Evolutionary conservation across 2,113 vertebrate species (phyloP), one percentile per base, ranked within the genome.

Genomic region (Clinocottus analis): DNA sequence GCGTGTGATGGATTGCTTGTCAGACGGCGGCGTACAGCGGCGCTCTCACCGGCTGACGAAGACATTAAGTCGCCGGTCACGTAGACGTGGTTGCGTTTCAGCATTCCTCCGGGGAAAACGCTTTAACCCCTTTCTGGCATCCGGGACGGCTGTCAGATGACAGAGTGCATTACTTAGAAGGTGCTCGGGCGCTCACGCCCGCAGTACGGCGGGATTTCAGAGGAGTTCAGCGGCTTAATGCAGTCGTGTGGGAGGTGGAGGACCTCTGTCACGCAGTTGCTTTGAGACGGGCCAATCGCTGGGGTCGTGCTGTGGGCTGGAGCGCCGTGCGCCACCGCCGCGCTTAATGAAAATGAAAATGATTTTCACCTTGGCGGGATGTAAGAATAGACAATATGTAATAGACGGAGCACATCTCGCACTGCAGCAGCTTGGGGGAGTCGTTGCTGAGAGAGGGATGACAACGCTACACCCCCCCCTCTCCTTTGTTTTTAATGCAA

Each of bases 1-100:
- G 90, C 90, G 91, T 92, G 73, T 94, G 95, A 94, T 93, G 92
- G 92, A 95, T 94, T 92, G 89, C 93, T 92, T 92, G 93, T 94
- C 93, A 94, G 86, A 51, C 75, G 64, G 84, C 78, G 75, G 92
- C 79, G 75, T 78, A n/a, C n/a, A 87, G 87, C 80, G 63, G n/a
- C 70, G 55, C 86, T 91, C 90, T 83, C 79, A 85, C 83, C 71
- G 86, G 82, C 90, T 92, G 90, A 91, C 89, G 71, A 85, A 91
- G 85, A 77, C 92, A 93, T 95, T 93, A 84, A 93, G 92, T 93
- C 89, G 72, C 93, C 84, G 78, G 91, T 93, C 94, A 94, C 93
- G 93, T 93, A 85, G 21, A 65, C 41, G 41, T 63, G 69, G 75
- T 77, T 25, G 49, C 23, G 74, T 92, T 92, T 90, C 82, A 76